Percentiles rank a stretch among this genome's conserved stretches.
Evolutionary conservation across 2,113 vertebrate genomes (phyloP).

Genomic region (Hippocampus guttulatus): DNA sequence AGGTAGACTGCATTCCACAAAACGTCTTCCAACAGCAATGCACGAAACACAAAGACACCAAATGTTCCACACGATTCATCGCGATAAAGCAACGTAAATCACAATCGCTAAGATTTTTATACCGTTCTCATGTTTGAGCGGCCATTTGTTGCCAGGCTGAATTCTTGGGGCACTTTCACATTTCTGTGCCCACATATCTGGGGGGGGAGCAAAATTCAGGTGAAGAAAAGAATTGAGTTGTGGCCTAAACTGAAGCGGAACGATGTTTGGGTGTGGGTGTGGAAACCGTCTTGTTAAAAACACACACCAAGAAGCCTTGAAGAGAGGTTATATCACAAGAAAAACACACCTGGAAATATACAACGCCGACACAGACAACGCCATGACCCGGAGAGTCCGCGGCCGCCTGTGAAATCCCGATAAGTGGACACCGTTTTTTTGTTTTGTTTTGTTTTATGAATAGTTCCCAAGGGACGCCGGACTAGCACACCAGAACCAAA

Average conservation of each 20-base stretch:
- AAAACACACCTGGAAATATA: slow-evolving; percentile 11
- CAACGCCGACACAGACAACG: slow-evolving; percentile 6
- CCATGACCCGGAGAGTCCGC: neutral
- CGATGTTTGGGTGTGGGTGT: neutral
- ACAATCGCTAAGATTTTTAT: no score
- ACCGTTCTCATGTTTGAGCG: no score
- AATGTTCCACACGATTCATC: no score
- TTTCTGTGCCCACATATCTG: no score
- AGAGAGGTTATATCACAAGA: slow-evolving; percentile 16
- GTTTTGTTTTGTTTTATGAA: neutral
- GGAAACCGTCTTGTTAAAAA: neutral
- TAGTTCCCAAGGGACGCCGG: neutral
- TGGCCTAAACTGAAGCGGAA: neutral
- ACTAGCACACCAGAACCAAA: slow-evolving; percentile 5
- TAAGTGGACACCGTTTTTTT: slow-evolving; percentile 7
- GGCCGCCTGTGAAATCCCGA: neutral
- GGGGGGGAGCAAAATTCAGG: no score
- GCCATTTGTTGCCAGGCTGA: no score
- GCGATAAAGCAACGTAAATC: no score
- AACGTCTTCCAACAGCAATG: no score
- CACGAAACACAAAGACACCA: no score
- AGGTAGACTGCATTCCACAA: no score
- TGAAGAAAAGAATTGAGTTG: neutral
- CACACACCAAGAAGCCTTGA: slow-evolving; percentile 10
- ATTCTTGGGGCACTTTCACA: no score